These are phyloP conservation scores for Diorhabda elongata DNA, from an alignment of 1,140 invertebrate genomes.

Conservation along the genomic window DNA sequence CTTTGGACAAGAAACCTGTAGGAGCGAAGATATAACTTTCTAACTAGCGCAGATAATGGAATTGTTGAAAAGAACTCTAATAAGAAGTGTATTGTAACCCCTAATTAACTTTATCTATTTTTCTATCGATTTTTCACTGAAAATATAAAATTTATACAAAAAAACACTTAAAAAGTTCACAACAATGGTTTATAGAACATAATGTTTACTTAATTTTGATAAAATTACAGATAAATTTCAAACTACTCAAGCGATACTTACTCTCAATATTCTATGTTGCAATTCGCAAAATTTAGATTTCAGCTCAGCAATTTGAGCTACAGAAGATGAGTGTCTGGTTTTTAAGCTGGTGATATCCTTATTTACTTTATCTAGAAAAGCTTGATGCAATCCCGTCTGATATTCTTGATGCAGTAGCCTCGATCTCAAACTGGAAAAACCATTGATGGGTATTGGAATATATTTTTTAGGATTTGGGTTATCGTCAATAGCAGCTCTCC, in stretches of 20 bases:
- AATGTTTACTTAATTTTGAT: too few species aligned
- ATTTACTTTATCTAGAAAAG: conserved; percentile 70
- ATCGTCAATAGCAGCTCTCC: conserved; percentile 87
- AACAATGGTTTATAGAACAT: too few species aligned
- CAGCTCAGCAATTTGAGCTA: conserved; percentile 69
- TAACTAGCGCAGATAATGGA: too few species aligned
- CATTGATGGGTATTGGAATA: conserved; percentile 89
- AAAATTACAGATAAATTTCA: too few species aligned
- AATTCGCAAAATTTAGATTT: conserved; percentile 71
- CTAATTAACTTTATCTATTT: too few species aligned
- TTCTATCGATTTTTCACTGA: too few species aligned
- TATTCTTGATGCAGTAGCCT: conserved; percentile 78
- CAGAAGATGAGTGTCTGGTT: conserved; percentile 64
- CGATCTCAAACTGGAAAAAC: conserved; percentile 79
- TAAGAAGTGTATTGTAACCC: too few species aligned
- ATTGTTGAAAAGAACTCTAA: too few species aligned
- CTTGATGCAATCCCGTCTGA: conserved; percentile 73
- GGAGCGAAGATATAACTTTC: too few species aligned
- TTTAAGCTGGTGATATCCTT: conserved; percentile 73
- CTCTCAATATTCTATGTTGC: conserved; percentile 72
- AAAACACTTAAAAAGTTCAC: too few species aligned
- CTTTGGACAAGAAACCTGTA: too few species aligned
- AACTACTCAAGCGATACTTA: conserved; percentile 39
- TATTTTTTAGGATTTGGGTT: conserved; percentile 87
- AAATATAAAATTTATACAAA: too few species aligned